phyloP scores from a whole-genome alignment of 2,113 vertebrate species.

The Sander vitreus region DNA sequence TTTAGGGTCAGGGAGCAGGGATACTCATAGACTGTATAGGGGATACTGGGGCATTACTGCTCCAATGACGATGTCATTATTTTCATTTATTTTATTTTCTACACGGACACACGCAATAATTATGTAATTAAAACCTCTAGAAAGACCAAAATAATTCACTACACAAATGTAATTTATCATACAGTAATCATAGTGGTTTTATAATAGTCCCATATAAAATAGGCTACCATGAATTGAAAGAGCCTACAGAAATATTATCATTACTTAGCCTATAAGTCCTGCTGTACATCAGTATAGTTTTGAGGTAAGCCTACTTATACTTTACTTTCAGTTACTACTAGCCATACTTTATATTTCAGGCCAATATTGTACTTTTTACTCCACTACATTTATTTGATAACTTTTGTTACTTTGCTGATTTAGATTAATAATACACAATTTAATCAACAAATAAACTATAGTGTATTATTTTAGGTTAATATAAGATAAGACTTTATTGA shows the following conservation, averaged over 20 bases:
- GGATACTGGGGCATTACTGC: background rate
- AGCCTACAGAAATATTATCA: background rate
- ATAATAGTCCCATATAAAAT: background rate
- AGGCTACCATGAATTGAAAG: background rate
- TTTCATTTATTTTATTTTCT: background rate
- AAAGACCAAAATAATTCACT: background rate
- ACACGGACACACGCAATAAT: background rate
- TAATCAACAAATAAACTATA: too few relatives aligned
- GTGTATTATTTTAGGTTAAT: too few relatives aligned
- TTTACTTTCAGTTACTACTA: too few relatives aligned
- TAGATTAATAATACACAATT: too few relatives aligned
- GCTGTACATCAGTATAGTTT: too few relatives aligned
- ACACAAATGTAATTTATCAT: background rate
- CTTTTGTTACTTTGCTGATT: background rate
- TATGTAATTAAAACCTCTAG: background rate
- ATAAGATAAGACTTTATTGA: background rate
- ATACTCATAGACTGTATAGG: too few relatives aligned
- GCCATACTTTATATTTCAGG: too few relatives aligned
- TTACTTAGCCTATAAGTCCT: too few relatives aligned
- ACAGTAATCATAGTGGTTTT: too few relatives aligned
- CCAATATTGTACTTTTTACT: background rate
- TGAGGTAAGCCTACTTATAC: too few relatives aligned
- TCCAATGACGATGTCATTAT: slow-evolving; percentile 1
- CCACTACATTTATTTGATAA: background rate
- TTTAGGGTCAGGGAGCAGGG: slow-evolving; percentile 44